These are phyloP conservation scores for Lasiommata megera DNA, from an alignment of 2,888 invertebrate genomes.

Conservation along the genomic window DNA sequence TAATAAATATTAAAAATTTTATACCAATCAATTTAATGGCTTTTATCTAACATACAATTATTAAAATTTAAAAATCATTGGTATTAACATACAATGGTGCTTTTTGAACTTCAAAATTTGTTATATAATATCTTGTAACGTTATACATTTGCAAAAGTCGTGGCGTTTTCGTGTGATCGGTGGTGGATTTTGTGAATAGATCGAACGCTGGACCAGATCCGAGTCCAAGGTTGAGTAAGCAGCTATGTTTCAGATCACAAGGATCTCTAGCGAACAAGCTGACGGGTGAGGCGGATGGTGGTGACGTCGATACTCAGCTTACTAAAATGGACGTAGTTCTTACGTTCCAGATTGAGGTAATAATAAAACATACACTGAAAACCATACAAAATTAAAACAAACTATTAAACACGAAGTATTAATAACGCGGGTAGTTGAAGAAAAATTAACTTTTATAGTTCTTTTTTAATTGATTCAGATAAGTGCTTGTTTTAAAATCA, in stretches of 20 bases:
- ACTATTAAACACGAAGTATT: too few species aligned
- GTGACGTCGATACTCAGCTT: slow-evolving; percentile 96
- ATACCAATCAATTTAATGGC: neutral
- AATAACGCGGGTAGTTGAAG: too few species aligned
- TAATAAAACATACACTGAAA: slow-evolving; percentile 27
- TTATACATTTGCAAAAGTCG: slow-evolving; percentile 11
- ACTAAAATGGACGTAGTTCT: slow-evolving; percentile 99
- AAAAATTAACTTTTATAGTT: too few species aligned
- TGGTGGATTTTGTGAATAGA: slow-evolving; percentile 59
- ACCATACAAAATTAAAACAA: too few species aligned
- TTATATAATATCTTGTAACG: neutral
- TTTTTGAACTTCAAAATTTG: neutral
- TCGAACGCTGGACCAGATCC: slow-evolving; percentile 78
- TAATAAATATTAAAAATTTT: neutral
- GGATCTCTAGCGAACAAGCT: slow-evolving; percentile 93
- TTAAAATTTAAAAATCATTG: too few species aligned
- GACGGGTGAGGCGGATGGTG: slow-evolving; percentile 97
- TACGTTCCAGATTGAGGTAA: slow-evolving; percentile 97
- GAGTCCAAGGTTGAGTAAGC: slow-evolving; percentile 83
- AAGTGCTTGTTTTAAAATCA: too few species aligned
- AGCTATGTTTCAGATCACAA: slow-evolving; percentile 90
- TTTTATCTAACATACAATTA: too few species aligned
- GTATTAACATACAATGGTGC: neutral
- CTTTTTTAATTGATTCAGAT: too few species aligned
- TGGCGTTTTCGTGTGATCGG: slow-evolving; percentile 24